Evolutionary conservation across 2,797 vertebrate species (phyloP).

Genomic region (Aythya fuligula): DNA sequence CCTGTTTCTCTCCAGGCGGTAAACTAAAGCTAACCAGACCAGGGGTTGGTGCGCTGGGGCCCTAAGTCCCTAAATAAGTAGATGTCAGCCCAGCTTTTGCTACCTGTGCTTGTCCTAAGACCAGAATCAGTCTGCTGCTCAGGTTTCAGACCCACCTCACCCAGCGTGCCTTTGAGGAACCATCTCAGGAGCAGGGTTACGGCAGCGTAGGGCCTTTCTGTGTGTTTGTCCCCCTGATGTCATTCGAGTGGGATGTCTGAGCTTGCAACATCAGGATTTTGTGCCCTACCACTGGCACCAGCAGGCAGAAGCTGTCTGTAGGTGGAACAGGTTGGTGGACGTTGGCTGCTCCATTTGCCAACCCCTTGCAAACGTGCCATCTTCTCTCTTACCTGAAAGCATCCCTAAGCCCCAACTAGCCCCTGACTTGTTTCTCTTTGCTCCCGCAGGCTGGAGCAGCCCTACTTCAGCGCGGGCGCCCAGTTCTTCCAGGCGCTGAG

Average conservation of each 20-base stretch:
- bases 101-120: background rate
- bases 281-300: fast-evolving
- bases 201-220: background rate
- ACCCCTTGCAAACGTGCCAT: background rate
- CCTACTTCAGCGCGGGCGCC: constrained; percentile 88
- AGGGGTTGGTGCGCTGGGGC: background rate
- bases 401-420: background rate
- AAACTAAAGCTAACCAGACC: background rate
- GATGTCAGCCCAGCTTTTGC: background rate
- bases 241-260: background rate
- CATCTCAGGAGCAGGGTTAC: background rate
- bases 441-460: constrained; percentile 91
- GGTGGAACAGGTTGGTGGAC: background rate
- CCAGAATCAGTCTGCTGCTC: background rate
- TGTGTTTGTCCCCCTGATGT: background rate
- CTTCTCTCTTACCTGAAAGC: background rate
- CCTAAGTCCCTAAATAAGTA: background rate
- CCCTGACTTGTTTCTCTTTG: background rate
- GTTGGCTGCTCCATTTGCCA: background rate
- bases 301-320: background rate
- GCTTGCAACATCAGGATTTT: background rate
- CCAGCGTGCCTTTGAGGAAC: background rate
- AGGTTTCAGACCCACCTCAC: background rate
- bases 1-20: background rate
- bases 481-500: constrained; percentile 93